Evolutionary conservation across 1,140 invertebrate genomes (phyloP).

Genomic region (Dolichoris vasculosae): DNA sequence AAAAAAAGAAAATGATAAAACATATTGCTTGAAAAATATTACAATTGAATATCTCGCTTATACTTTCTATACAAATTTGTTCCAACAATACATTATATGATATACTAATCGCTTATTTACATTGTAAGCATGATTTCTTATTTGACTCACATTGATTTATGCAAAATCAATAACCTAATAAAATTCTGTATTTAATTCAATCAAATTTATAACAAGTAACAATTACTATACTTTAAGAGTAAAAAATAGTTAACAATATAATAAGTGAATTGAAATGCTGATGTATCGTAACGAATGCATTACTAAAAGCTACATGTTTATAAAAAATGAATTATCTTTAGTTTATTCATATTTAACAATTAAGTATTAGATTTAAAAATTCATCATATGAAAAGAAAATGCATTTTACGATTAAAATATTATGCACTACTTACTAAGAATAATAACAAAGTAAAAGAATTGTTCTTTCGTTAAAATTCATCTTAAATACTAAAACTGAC

Average conservation of each 20-base stretch:
- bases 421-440: background rate
- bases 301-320: slow-evolving; percentile 4
- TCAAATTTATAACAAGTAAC: slow-evolving; percentile 31
- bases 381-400: background rate
- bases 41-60: background rate
- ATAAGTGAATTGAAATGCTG: slow-evolving; percentile 32
- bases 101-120: slow-evolving; percentile 19
- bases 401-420: background rate
- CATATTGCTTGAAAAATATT: too few relatives aligned
- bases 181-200: slow-evolving; percentile 7
- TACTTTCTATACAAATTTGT: slow-evolving; percentile 33
- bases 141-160: slow-evolving; percentile 10
- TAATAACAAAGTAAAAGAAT: background rate
- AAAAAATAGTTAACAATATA: slow-evolving; percentile 46
- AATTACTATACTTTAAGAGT: slow-evolving; percentile 23
- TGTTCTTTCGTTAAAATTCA: background rate
- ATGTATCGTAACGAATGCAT: slow-evolving; percentile 26
- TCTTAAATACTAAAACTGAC: slow-evolving; percentile 4
- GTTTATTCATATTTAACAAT: background rate
- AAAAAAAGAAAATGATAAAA: too few relatives aligned
- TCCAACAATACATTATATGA: slow-evolving; percentile 27
- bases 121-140: background rate
- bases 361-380: too few relatives aligned
- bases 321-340: background rate
- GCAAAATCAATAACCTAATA: slow-evolving; percentile 20